Percentiles rank a stretch among this genome's conserved stretches.
These are phyloP conservation scores for Anser brachyrhynchus DNA, from an alignment of 2,113 vertebrate species.

Conservation along the genomic window DNA sequence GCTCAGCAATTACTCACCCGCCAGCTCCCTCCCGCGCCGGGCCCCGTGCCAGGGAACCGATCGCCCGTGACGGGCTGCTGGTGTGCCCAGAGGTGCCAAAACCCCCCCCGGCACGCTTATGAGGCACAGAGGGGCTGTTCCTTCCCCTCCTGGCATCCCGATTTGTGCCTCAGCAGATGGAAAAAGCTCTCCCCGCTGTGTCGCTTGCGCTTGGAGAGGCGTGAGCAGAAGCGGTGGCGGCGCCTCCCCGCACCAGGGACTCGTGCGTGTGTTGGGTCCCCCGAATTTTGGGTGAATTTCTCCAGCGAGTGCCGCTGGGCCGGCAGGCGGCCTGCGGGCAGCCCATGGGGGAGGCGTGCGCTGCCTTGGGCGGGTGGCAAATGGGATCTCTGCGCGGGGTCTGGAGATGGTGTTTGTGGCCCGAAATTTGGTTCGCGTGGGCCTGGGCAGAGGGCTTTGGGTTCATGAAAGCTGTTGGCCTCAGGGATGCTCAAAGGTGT, in stretches of 20 bases:
- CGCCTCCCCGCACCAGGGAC: neutral
- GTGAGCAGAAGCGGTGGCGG: neutral
- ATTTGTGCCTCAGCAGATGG: neutral
- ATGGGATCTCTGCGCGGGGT: neutral
- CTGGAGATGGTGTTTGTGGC: neutral
- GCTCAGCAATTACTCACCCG: neutral
- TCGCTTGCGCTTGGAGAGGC: neutral
- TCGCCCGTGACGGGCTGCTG: neutral
- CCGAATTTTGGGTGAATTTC: slow-evolving; percentile 39
- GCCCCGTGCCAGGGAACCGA: neutral
- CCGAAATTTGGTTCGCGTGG: neutral
- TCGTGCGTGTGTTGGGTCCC: neutral
- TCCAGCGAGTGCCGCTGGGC: slow-evolving; percentile 34
- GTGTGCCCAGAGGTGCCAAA: neutral
- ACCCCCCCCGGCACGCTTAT: fast-evolving
- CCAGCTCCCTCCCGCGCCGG: neutral
- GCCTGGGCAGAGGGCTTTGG: neutral
- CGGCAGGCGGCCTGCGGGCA: slow-evolving; percentile 39
- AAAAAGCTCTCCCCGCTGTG: neutral
- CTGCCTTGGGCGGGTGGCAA: neutral
- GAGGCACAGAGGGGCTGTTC: fast-evolving
- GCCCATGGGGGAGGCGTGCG: neutral
- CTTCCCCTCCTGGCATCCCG: fast-evolving
- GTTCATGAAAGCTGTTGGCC: neutral
- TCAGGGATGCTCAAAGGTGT: neutral